Conservation (phyloP, 2,888 invertebrate genomes). For the Rhagium mordax region DNA sequence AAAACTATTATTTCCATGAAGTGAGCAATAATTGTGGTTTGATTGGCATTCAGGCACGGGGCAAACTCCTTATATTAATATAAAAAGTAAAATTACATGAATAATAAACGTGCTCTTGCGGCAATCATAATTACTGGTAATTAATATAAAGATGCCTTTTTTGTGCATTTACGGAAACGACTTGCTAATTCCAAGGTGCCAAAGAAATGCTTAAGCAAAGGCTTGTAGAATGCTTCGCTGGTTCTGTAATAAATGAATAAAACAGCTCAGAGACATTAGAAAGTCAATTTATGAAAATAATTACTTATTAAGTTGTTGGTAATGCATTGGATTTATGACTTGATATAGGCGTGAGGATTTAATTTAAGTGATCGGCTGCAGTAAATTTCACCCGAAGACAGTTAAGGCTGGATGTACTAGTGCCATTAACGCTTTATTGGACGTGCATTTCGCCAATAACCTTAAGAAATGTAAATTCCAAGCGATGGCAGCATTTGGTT, state of each 20-base stretch:
- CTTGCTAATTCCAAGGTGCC: conserved; percentile 11
- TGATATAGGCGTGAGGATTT: background rate
- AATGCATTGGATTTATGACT: background rate
- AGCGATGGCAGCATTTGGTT: background rate
- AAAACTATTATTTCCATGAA: background rate
- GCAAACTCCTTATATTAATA: background rate
- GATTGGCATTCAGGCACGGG: background rate
- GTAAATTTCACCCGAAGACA: no score
- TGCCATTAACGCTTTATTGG: no score
- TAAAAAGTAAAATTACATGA: conserved; percentile 14
- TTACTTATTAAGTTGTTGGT: conserved; percentile 2
- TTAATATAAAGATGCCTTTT: conserved; percentile 6
- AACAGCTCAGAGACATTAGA: background rate
- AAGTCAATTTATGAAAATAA: conserved; percentile 19
- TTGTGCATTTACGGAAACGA: conserved; percentile 20
- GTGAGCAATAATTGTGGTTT: background rate
- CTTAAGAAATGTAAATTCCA: conserved; percentile 15
- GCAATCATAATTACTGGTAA: background rate
- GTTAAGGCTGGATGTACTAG: no score
- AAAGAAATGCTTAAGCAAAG: conserved; percentile 4
- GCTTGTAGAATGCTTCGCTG: conserved; percentile 7
- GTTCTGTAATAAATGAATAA: conserved; percentile 5
- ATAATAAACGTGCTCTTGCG: background rate
- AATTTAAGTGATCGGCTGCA: background rate
- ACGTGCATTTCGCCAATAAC: no score